Evolutionary conservation across 2,113 vertebrate genomes (phyloP), one percentile per base, ranked within the genome.

Genomic region (Corythaeola cristata): DNA sequence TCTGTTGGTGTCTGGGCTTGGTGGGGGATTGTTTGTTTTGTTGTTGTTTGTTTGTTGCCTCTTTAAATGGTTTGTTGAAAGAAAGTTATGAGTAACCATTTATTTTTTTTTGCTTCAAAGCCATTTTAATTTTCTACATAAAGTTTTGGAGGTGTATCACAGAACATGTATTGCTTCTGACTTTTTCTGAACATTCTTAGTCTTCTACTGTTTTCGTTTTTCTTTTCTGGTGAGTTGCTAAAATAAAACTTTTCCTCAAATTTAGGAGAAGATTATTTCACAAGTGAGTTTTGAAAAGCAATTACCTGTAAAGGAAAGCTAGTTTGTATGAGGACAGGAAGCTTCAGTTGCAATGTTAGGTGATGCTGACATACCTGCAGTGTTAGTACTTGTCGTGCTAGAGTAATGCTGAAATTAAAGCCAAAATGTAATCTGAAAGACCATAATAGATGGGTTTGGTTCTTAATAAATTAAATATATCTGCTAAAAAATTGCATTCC

Each of bases 121-220:
- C 3, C 1, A 11, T 74, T 77, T 47, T 30, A 3, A 27, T 85
- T 60, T 79, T 75, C 15, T 60, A 2, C 1, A 0, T 39, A 6
- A 24, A 44, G 6, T 79, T 88, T 79, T 52, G 44, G 39, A 79
- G 67, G 21, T 2, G 0, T 3, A 1, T 66, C 19, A 74, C 18
- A 39, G 45, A 71, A 27, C 0, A 1, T 16, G 27, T 63, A 45
- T 37, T 74, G 37, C 47, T 87, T 4, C 56, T 55, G 69, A 50
- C 15, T 56, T 88, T 45, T 28, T 59, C 21, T 68, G 17, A 58
- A 69, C 60, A 37, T 83, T 85, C 19, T 52, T 72, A 18, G 2
- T 63, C 13, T 52, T 52, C 18, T 76, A 30, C 18, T 23, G 6
- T 32, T 44, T 41, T 37, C 1, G 12, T 62, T 74, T 47, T 82